A percentile compares a stretch with the other conserved stretches of the same genome.
Evolutionary conservation across 1,140 invertebrate genomes (phyloP).

Genomic region (Batillaria attramentaria): DNA sequence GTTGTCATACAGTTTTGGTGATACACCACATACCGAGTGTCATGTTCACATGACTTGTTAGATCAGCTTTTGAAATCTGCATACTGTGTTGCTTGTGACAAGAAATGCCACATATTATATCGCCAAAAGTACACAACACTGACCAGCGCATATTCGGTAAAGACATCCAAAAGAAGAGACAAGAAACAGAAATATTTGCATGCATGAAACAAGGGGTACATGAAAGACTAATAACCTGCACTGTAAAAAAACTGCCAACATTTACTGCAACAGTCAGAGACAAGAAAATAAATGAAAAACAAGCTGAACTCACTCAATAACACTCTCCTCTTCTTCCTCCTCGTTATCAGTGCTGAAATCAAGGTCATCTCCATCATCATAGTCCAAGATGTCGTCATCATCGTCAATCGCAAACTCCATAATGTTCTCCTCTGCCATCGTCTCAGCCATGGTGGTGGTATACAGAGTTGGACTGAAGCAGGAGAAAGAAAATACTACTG

Average conservation of each 20-base stretch:
- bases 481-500: not conserved
- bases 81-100: no score
- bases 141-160: no score
- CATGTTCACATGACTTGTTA: no score
- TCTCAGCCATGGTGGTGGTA: not conserved
- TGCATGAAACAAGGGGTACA: not conserved
- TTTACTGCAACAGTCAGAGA: not conserved
- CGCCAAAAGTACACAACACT: no score
- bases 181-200: not conserved
- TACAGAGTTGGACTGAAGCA: not conserved
- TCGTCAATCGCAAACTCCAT: constrained; percentile 18
- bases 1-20: no score
- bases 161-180: no score
- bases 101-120: no score
- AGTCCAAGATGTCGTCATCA: constrained; percentile 12
- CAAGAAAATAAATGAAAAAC: not conserved
- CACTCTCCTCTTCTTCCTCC: constrained; percentile 4
- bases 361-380: constrained; percentile 19
- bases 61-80: no score
- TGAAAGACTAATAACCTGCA: not conserved
- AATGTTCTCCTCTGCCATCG: constrained; percentile 21
- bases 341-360: constrained; percentile 12
- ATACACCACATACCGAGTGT: no score
- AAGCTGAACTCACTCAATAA: not conserved
- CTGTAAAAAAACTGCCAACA: not conserved